Percentiles rank a stretch among this genome's conserved stretches.
These are phyloP conservation scores for Carassius auratus DNA, from an alignment of 2,113 vertebrate species.

Conservation along the genomic window DNA sequence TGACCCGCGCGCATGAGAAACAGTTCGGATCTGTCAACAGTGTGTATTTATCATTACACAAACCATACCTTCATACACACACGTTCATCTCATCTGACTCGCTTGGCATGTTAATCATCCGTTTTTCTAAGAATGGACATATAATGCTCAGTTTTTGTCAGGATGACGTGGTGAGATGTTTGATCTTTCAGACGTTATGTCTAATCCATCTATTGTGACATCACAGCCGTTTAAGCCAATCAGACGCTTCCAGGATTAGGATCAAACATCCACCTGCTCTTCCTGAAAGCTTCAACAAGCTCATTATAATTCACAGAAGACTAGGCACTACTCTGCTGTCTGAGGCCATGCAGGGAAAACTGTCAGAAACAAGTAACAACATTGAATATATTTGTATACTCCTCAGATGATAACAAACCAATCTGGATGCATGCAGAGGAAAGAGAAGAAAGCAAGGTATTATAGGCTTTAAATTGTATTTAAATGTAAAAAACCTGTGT, in stretches of 20 bases:
- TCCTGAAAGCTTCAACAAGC: background rate
- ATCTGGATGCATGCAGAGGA: constrained; percentile 95
- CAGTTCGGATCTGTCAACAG: constrained; percentile 89
- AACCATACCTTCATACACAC: background rate
- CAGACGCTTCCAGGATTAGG: constrained; percentile 23
- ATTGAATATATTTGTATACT: background rate
- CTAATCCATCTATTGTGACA: constrained; percentile 21
- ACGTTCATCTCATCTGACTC: background rate
- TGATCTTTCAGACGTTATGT: background rate
- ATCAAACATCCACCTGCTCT: constrained; percentile 10
- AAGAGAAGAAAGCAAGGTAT: constrained; percentile 87
- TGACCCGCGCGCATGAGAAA: constrained; percentile 86
- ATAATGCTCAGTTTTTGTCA: background rate
- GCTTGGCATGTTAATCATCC: background rate
- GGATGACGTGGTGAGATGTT: background rate
- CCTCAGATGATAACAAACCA: constrained; percentile 87
- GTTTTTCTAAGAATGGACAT: background rate
- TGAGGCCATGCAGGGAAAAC: background rate
- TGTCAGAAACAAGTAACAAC: background rate
- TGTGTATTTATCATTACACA: constrained; percentile 61
- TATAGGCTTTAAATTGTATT: background rate
- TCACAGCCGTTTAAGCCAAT: constrained; percentile 36
- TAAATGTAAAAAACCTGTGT: background rate
- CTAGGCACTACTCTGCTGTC: background rate
- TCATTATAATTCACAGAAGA: background rate